Evolutionary conservation across 2,113 vertebrate species (phyloP), one percentile per base, ranked within the genome.

Genomic region (Mastomys coucha): DNA sequence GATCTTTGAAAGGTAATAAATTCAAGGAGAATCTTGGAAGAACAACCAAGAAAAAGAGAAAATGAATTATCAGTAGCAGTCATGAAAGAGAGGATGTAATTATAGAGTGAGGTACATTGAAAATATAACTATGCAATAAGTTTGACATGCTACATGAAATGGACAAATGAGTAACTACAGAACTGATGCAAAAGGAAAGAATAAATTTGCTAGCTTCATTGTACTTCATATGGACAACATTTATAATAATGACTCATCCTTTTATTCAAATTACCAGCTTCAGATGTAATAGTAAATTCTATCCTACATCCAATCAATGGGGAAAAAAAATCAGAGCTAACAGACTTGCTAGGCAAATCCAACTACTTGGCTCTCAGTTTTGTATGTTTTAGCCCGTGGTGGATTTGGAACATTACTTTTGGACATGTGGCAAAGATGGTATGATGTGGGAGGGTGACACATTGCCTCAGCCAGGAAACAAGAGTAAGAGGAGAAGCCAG

Each of bases 41-140:
- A 88, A 75, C 42, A 39, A 80, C 73, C 31, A 80, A 88, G 39
- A 49, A 53, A 49, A 94, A 58, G 10, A 86, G 28, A 67, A 67
- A 67, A 36, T 67, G 28, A 67, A 67, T 86, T 33, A 67, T 86
- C 42, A 88, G 7, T 49, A 84, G 4, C 28, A 88, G 42, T 10
- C 77, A 94, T 91, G 45, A 93, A 95, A 91, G 6, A 91, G 49
- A 91, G 10, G 1, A 26, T 60, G 70, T 80, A 80, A 91, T 31
- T 19, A 28, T 6, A 85, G 28, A 24, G 2, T 14, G 5, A 78
- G 13, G 12, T 53, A 24, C 60, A 42, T n/a, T 91, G 49, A 75
- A 93, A 91, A 93, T 42, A 58, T 12, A 39, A 39, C n/a, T n/a
- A 49, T 84, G 24, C 7, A 88, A 3, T 77, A 67, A 93, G 85